Evolutionary conservation across 2,797 vertebrate genomes (phyloP), one percentile per base, ranked within the genome.

Genomic region (Percopsis omiscomaycus): DNA sequence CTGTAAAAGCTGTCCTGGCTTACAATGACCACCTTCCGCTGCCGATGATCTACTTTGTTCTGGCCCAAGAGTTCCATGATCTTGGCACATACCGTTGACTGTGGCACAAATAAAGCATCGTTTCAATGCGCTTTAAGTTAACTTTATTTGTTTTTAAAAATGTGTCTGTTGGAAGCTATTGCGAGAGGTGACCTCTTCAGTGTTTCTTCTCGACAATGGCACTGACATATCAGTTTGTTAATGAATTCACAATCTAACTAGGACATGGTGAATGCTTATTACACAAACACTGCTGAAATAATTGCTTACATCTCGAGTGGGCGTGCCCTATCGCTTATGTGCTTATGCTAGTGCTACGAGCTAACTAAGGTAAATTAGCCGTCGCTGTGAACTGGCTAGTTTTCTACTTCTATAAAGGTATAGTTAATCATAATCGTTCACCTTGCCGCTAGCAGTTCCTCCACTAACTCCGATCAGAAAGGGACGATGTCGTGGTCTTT

Each of bases 21-120:
- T 15, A 99, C 85, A 16, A 98, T 99, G 3, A 94, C 93, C 61
- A 99, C 92, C 82, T 98, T 95, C 65, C 96, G 91, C 91, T 98
- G 96, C 46, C 90, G 92, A 48, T 94, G 96, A 65, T 98, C 96
- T 80, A 98, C 96, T 73, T 95, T 94, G 68, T 98, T 94, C 87
- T 99, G 96, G 1, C 97, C 97, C 86, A 98, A 88, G 27, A 98
- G 92, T 91, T 98, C 97, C 96, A 98, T 97, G 85, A 99, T 98
- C 91, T 98, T 98, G 82, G 96, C 96, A n/a, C 97, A 98, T 28
- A 98, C 97, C 8, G 97, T 99, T 11, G 97, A 98, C 96, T 99
- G 84, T 12, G 5, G 50, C 53, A 51, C 64, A 49, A 5, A 10
- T 32, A 2, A 61, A 3, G 70, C 45, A 74, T 68, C 2, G 44